These are phyloP conservation scores for Agonum fuliginosum DNA, from an alignment of 2,888 invertebrate genomes.

Conservation along the genomic window DNA sequence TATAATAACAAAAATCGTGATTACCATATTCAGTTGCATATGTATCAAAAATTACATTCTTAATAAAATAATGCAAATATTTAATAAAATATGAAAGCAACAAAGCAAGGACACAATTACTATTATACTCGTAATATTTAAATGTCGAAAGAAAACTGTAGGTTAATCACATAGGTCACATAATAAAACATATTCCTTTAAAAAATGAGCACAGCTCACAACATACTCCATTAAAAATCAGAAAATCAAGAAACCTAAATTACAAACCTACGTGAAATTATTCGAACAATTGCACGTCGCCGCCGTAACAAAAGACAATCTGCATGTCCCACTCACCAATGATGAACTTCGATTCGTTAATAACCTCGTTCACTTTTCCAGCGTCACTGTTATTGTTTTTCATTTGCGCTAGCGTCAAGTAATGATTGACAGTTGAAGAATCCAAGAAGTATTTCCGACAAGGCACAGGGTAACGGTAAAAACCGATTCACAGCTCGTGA, in stretches of 20 bases:
- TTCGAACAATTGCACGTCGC: slow-evolving; percentile 20
- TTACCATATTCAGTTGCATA: no score
- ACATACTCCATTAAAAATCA: slow-evolving; percentile 32
- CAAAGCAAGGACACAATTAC: not conserved
- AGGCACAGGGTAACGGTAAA: slow-evolving; percentile 25
- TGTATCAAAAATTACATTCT: no score
- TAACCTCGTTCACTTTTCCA: not conserved
- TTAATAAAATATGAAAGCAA: slow-evolving; percentile 18
- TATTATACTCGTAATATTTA: no score
- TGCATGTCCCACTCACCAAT: slow-evolving; percentile 23
- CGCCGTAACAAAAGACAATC: slow-evolving; percentile 30
- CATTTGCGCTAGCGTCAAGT: not conserved
- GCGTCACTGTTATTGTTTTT: not conserved
- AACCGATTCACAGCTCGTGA: slow-evolving; percentile 26
- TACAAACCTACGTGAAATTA: slow-evolving; percentile 20
- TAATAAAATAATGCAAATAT: not conserved
- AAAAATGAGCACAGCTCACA: slow-evolving; percentile 5
- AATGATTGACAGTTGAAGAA: not conserved
- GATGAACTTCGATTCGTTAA: not conserved
- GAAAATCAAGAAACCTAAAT: slow-evolving; percentile 14
- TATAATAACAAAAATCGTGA: no score
- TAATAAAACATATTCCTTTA: not conserved
- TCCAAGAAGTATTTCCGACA: slow-evolving; percentile 13
- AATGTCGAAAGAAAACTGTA: slow-evolving; percentile 20
- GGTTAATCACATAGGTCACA: slow-evolving; percentile 20